Base-by-base conservation (phyloP, 2,113 vertebrate genomes). In the Oncorhynchus kisutch region DNA sequence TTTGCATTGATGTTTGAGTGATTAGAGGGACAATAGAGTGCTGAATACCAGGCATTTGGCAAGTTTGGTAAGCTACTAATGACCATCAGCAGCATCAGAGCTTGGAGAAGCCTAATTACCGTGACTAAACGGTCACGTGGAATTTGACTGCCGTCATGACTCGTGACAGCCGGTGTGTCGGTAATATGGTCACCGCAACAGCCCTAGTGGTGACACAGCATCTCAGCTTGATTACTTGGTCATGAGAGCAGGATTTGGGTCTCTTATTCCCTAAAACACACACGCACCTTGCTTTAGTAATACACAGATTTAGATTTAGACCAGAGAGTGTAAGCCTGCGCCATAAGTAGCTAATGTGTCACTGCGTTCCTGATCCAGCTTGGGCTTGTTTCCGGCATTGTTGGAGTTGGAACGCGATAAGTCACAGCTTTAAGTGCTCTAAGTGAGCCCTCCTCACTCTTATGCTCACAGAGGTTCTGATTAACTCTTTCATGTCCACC, bases 331-430 rank as follows among this genome's bases (percentile, higher is more conserved):
- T 67, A 67, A 67, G 66, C 75, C 68, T 1, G 60, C 73, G 71
- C 81, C 62, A 79, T 79, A 71, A 82, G 80, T 82, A 74, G 74
- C 70, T 79, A 78, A 81, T 79, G 78, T 72, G 75, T 81, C 74
- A 69, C 76, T 79, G 82, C 76, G 80, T 77, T 73, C 71, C 75
- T 74, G 84, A 82, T 88, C 82, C 70, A 72, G 86, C 77, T 79
- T 73, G 73, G 76, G 75, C 73, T 80, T 59, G 78, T 80, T 82
- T 80, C 81, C 81, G 76, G 79, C 82, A 83, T 88, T 85, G 80
- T 82, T 81, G 77, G 82, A 75, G 70, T 16, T 81, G 74, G 78
- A 83, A 75, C 59, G 75, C 3, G 75, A 83, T 80, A 81, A 88
- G 77, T 86, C 84, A 62, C 83, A 78, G 59, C 73, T 72, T 64